These are phyloP conservation scores for Colinus virginianus DNA, from an alignment of 2,113 vertebrate species.

Conservation along the genomic window DNA sequence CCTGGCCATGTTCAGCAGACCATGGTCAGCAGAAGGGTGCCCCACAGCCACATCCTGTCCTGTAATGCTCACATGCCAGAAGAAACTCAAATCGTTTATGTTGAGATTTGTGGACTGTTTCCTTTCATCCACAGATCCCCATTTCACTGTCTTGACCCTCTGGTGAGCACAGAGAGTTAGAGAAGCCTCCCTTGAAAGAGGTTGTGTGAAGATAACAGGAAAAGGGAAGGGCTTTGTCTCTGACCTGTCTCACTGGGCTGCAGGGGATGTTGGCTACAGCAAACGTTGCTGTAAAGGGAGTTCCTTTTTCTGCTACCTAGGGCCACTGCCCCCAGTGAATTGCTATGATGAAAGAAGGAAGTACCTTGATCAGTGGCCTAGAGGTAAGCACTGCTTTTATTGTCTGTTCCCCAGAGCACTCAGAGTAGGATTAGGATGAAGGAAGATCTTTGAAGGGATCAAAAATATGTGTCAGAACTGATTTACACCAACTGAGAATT, in stretches of 20 bases:
- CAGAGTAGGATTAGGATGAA: neutral
- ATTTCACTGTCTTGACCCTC: neutral
- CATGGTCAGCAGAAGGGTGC: neutral
- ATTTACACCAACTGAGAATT: neutral
- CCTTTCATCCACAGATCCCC: neutral
- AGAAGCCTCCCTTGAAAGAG: neutral
- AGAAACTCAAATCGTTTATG: neutral
- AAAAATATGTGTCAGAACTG: neutral
- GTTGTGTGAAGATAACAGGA: neutral
- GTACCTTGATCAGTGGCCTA: neutral
- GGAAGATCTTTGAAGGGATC: neutral
- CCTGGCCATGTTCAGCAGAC: constrained; percentile 41
- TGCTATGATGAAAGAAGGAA: neutral
- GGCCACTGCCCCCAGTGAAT: neutral
- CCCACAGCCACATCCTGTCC: neutral
- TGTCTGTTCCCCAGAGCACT: neutral
- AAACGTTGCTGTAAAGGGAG: neutral
- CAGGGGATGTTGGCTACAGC: neutral
- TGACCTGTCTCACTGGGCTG: neutral
- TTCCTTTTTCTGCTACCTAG: neutral
- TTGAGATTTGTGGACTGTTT: neutral
- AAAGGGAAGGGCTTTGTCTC: neutral
- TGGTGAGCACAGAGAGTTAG: neutral
- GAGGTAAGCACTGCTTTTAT: neutral
- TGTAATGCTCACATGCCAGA: neutral